Evolutionary conservation across 2,888 invertebrate genomes (phyloP).

Genomic region (Selenia dentaria): DNA sequence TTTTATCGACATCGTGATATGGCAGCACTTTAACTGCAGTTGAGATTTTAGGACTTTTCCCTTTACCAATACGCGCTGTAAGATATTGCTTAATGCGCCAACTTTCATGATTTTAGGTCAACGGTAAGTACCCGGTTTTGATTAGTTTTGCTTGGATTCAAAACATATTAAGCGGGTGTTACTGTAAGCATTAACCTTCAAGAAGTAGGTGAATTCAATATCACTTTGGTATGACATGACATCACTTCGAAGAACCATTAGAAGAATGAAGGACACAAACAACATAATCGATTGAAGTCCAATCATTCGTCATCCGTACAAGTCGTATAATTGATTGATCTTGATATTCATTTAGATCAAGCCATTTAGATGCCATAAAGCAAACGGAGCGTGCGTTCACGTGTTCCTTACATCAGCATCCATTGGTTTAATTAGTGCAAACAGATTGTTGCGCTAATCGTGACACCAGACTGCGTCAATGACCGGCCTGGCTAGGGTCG

Average conservation of each 20-base stretch:
- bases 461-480: constrained; percentile 68
- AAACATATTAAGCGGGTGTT: too few species aligned
- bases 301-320: constrained; percentile 39
- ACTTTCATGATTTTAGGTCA: too few species aligned
- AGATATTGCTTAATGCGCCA: too few species aligned
- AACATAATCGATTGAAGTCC: constrained; percentile 25
- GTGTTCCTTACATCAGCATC: constrained; percentile 54
- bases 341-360: constrained; percentile 55
- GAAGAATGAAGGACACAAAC: constrained; percentile 19
- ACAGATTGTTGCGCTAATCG: constrained; percentile 61
- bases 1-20: too few species aligned
- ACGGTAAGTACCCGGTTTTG: too few species aligned
- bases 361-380: constrained; percentile 39
- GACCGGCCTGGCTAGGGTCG: constrained; percentile 54
- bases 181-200: too few species aligned
- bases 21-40: too few species aligned
- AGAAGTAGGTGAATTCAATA: constrained; percentile 17
- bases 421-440: constrained; percentile 51
- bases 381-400: constrained; percentile 47
- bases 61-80: too few species aligned
- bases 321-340: constrained; percentile 50
- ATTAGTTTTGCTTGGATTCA: too few species aligned
- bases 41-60: too few species aligned
- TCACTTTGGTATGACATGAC: constrained; percentile 16
- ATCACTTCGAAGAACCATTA: constrained; percentile 22